Evolutionary conservation across 2,888 invertebrate genomes (phyloP).

Genomic region (Cryptus viduatorius): DNA sequence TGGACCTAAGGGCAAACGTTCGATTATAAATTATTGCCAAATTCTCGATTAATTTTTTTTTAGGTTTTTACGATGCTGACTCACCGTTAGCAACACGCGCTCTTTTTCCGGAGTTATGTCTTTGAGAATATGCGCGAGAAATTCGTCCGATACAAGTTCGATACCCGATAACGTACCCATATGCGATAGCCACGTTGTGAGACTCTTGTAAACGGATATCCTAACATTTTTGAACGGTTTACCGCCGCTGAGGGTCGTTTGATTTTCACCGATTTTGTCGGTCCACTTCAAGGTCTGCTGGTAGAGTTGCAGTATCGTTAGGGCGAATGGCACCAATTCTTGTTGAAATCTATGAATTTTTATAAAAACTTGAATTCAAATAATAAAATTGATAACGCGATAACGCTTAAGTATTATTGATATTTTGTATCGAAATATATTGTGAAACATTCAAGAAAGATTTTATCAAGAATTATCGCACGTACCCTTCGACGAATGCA

Average conservation of each 20-base stretch:
- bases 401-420: background rate
- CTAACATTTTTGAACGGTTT: conserved; percentile 77
- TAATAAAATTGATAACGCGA: background rate
- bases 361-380: background rate
- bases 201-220: conserved; percentile 77
- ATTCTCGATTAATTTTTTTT: conserved; percentile 4
- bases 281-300: conserved; percentile 80
- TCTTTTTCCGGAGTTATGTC: conserved; percentile 79
- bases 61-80: conserved; percentile 42
- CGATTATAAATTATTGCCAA: background rate
- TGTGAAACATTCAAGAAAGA: background rate
- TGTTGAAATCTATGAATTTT: conserved; percentile 75
- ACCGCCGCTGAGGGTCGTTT: conserved; percentile 72
- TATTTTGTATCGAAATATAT: background rate
- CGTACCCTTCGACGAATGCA: conserved; percentile 79
- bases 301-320: conserved; percentile 78
- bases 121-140: conserved; percentile 75
- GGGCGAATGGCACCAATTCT: conserved; percentile 77
- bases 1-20: conserved; percentile 72
- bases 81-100: conserved; percentile 76
- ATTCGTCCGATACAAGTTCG: conserved; percentile 78
- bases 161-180: conserved; percentile 77
- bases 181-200: conserved; percentile 77
- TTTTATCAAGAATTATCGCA: conserved; percentile 10
- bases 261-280: conserved; percentile 67